Conservation (phyloP, 2,888 invertebrate species). For the Nycteola revayana region DNA sequence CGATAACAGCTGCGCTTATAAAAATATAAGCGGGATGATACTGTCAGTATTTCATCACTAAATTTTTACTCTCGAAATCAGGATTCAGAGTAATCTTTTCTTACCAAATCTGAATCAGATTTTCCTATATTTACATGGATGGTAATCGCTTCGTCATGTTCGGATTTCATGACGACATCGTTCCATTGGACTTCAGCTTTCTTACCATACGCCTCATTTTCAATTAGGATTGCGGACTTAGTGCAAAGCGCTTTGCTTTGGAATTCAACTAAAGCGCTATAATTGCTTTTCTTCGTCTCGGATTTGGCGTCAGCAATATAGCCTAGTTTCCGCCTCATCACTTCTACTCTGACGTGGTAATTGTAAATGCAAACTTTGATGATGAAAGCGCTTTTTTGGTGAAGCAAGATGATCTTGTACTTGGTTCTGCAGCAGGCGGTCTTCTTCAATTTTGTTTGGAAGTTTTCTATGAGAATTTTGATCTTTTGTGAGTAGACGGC, state of each 20-base stretch:
- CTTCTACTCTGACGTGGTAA: constrained; percentile 72
- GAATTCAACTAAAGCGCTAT: constrained; percentile 71
- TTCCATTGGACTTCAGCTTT: constrained; percentile 77
- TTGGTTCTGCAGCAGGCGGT: constrained; percentile 75
- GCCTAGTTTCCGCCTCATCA: constrained; percentile 71
- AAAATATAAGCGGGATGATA: constrained; percentile 15
- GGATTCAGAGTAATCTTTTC: constrained; percentile 54
- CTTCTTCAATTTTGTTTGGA: constrained; percentile 73
- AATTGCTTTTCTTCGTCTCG: constrained; percentile 68
- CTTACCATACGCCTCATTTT: constrained; percentile 72
- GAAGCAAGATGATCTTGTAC: constrained; percentile 70
- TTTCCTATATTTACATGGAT: constrained; percentile 74
- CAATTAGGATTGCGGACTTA: constrained; percentile 70
- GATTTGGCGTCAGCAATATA: constrained; percentile 65
- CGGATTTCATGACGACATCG: constrained; percentile 68
- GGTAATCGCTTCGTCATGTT: constrained; percentile 72
- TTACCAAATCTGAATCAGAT: constrained; percentile 47
- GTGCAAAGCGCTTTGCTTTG: constrained; percentile 71
- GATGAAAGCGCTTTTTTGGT: constrained; percentile 74
- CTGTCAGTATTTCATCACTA: constrained; percentile 20
- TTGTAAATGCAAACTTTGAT: constrained; percentile 78
- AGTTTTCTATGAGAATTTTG: constrained; percentile 75
- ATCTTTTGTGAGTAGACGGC: constrained; percentile 76
- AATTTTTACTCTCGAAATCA: constrained; percentile 25
- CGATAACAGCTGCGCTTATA: neutral